Conservation (phyloP, 2,113 vertebrate genomes). For the Hoplias malabaricus region DNA sequence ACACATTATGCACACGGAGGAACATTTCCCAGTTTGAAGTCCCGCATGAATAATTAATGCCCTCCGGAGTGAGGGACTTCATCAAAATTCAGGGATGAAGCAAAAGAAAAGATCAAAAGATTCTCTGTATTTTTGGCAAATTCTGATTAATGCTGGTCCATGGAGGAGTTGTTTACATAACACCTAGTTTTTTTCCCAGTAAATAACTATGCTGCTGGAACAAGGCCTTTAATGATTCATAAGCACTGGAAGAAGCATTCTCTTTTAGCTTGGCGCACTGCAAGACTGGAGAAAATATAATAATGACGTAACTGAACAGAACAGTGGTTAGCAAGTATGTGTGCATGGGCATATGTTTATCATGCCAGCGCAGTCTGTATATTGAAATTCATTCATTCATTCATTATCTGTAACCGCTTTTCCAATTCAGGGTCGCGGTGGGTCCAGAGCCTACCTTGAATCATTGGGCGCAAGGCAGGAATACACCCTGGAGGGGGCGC, state of each 20-base stretch:
- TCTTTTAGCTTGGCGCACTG: not conserved
- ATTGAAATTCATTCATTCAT: too few species aligned
- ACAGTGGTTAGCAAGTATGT: not conserved
- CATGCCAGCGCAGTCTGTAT: not conserved
- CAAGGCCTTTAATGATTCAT: not conserved
- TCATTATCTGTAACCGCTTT: too few species aligned
- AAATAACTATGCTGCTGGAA: not conserved
- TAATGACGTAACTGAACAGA: not conserved
- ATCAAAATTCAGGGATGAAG: conserved; percentile 22
- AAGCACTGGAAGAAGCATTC: not conserved
- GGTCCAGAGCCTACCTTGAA: too few species aligned
- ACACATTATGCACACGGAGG: conserved; percentile 64
- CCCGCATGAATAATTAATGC: conserved; percentile 57
- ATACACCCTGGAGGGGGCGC: too few species aligned
- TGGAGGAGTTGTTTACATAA: not conserved
- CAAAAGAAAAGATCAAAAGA: not conserved
- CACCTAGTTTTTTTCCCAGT: not conserved
- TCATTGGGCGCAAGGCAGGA: too few species aligned
- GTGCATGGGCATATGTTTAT: not conserved
- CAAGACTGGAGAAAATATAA: not conserved
- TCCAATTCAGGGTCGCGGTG: too few species aligned
- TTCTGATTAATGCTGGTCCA: not conserved
- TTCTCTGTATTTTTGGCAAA: not conserved
- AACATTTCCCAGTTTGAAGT: conserved; percentile 60
- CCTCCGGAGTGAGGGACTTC: not conserved